Evolutionary conservation across 1,140 invertebrate genomes (phyloP), one percentile per base, ranked within the genome.

Genomic region (Zaprionus kolodkinae): DNA sequence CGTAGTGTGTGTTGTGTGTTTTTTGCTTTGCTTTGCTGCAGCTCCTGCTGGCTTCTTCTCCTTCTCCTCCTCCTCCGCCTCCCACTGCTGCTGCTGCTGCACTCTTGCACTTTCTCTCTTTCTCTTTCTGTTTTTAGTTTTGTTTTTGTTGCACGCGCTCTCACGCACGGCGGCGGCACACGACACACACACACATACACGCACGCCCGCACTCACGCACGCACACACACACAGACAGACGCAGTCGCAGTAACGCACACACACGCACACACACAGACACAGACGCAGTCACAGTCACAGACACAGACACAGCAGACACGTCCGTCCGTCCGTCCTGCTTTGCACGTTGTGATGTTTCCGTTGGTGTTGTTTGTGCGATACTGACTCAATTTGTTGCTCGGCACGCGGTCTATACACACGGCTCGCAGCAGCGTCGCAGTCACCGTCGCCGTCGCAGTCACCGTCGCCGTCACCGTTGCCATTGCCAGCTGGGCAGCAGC

Each of bases 311-410:
- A 73, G 66, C 74, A 84, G 67, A 72, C 78, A 78, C 85, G 84
- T 89, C 85, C 78, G 82, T 86, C 79, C 66, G 63, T 78, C 65
- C 69, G 68, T 71, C 61, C 75, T 72, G 84, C 71, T 89, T 85
- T 79, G 67, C 86, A 82, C 86, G 86, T 78, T 83, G 40, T 45
- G 90, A 91, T 91, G 90, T 91, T 91, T 80, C 90, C 90, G 90
- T 91, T 91, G 84, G 85, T 91, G 83, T 91, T 91, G 90, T 91
- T 91, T 91, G 90, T 91, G 90, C 90, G 90, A 91, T 91, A 91
- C 90, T 91, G 86, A 91, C 85, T 88, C 85, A 88, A 88, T 88
- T 88, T 88, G 85, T 88, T 88, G 85, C 85, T 88, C 85, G 80
- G 81, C 84, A 89, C 72, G 78, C 75, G 79, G 81, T 89, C 72